Evolutionary conservation across 2,113 vertebrate species (phyloP).

Genomic region (Lycaon pictus): DNA sequence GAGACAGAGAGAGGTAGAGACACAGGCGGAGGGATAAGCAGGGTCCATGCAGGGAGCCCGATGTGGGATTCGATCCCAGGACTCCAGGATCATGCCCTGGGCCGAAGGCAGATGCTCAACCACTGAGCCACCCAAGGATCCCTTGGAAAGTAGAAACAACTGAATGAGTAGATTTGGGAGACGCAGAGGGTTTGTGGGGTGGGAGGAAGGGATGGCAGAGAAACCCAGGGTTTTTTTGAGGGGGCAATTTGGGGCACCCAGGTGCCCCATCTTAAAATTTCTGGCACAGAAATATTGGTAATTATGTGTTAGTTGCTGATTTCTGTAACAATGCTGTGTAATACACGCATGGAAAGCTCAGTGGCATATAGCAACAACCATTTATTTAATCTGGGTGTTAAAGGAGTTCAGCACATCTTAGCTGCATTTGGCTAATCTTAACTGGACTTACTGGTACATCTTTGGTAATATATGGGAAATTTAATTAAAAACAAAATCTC

Average conservation of each 20-base stretch:
- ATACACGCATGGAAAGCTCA: not conserved
- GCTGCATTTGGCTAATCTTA: not conserved
- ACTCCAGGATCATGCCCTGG: no score
- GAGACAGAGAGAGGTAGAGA: no score
- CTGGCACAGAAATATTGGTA: not conserved
- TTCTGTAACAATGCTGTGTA: not conserved
- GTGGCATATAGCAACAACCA: rapidly evolving
- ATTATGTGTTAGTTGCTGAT: not conserved
- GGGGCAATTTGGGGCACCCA: no score
- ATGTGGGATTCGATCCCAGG: no score
- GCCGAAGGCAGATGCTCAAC: no score
- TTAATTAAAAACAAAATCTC: not conserved
- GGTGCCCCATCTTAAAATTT: no score
- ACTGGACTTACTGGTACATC: not conserved
- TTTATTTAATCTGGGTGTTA: not conserved
- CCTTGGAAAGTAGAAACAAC: not conserved
- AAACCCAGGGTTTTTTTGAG: not conserved
- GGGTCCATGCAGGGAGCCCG: no score
- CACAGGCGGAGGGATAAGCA: no score
- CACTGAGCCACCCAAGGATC: no score
- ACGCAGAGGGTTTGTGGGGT: not conserved
- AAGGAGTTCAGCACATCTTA: not conserved
- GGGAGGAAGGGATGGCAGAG: not conserved
- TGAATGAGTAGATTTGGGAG: not conserved
- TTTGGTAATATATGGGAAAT: not conserved